Evolutionary conservation across 2,888 invertebrate genomes (phyloP), one percentile per base, ranked within the genome.

Genomic region (Erebia epiphron): DNA sequence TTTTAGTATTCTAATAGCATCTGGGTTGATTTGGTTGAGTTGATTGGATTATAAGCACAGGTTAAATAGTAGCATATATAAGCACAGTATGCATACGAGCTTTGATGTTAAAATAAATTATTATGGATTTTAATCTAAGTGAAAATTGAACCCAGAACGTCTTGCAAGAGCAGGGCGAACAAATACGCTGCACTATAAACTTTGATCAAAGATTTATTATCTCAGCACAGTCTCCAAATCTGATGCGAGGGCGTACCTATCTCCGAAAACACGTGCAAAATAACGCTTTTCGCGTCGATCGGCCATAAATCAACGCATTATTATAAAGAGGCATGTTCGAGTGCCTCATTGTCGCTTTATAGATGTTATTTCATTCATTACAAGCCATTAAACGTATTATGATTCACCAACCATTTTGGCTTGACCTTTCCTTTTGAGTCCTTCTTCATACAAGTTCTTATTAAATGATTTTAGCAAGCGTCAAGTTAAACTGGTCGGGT

Each of bases 331-430:
- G 87, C 89, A 84, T 86, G 85, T 91, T 92, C 89, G 90, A 92
- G 92, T 90, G 87, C 86, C 86, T 83, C 87, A 91, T 93, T 93
- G 93, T 93, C 85, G 85, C 85, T 90, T 92, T 92, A 93, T 93
- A 87, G 92, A 91, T 93, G 93, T 93, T 92, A 92, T 90, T 84
- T 90, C 87, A 91, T 93, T 92, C 92, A 92, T 92, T 93, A 92
- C 93, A 91, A 83, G 88, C 92, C 93, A 93, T 93, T 93, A 91
- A 92, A 90, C 87, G 89, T 86, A 91, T 92, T 93, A 92, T 92
- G 88, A 88, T 79, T 79, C 82, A 78, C 79, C 84, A 81, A 86
- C 91, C 87, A 86, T 70, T 69, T 4, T 75, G 78, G 49, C 18
- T 50, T 76, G 89, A 83, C 65, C 88, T 75, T 49, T 14, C 13